Evolutionary conservation across 2,797 vertebrate genomes (phyloP).

Genomic region (Xerus rutilus): DNA sequence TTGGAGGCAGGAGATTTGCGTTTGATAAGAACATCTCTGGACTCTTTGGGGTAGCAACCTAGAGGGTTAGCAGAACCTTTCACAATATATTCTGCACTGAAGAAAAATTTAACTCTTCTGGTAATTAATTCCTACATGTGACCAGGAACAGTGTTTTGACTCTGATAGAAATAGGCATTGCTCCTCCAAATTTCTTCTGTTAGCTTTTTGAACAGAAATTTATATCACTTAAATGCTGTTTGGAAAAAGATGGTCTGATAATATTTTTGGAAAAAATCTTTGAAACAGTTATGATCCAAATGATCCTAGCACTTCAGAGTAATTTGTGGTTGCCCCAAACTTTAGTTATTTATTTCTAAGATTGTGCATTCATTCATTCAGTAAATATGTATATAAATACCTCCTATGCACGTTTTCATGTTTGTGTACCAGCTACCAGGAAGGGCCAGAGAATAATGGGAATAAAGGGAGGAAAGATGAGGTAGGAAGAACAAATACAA

Average conservation of each 20-base stretch:
- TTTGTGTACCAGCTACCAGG: background rate
- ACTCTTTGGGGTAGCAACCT: constrained; percentile 17
- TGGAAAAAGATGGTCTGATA: background rate
- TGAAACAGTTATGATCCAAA: background rate
- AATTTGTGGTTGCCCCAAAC: background rate
- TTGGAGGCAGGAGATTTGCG: background rate
- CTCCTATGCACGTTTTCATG: background rate
- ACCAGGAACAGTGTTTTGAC: constrained; percentile 28
- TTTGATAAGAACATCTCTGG: background rate
- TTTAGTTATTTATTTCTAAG: background rate
- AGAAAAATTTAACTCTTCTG: background rate
- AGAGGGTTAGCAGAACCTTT: background rate
- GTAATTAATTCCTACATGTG: background rate
- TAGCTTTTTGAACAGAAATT: background rate
- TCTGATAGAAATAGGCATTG: background rate
- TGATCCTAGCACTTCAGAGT: background rate
- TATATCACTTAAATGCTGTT: background rate
- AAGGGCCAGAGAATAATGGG: background rate
- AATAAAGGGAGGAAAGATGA: background rate
- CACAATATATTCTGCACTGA: background rate
- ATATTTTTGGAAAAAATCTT: constrained; percentile 26
- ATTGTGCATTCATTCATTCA: background rate
- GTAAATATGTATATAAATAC: background rate
- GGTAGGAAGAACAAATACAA: background rate
- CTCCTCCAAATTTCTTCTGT: background rate